A percentile compares a stretch with the other conserved stretches of the same genome.
Evolutionary conservation across 2,797 vertebrate genomes (phyloP).

Genomic region (Poeciliopsis paucimaculata): DNA sequence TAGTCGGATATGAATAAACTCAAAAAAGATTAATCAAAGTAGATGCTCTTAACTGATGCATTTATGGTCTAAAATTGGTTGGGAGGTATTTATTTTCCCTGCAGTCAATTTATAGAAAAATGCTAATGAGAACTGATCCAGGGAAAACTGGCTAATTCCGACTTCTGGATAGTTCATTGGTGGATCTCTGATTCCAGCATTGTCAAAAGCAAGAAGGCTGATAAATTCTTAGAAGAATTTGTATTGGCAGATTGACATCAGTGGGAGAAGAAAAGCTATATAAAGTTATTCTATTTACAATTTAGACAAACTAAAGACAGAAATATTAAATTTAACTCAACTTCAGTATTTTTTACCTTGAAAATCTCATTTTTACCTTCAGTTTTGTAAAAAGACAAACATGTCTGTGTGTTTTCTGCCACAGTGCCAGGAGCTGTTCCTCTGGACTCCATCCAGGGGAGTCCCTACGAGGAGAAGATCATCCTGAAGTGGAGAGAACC

Average conservation of each 20-base stretch:
- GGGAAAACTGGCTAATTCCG: neutral
- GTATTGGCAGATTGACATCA: neutral
- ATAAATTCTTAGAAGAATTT: neutral
- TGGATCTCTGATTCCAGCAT: neutral
- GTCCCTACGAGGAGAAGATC: constrained; percentile 97
- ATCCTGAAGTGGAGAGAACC: constrained; percentile 96
- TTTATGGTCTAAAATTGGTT: neutral
- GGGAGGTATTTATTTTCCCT: neutral
- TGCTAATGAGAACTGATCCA: neutral
- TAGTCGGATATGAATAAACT: neutral
- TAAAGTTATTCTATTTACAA: neutral
- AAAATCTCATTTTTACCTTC: neutral
- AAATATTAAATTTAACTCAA: neutral
- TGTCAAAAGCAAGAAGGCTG: neutral
- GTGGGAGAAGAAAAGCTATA: neutral
- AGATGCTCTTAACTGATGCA: neutral
- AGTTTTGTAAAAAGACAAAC: neutral
- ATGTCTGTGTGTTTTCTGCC: constrained; percentile 22
- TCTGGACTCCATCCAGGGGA: constrained; percentile 95
- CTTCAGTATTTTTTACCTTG: neutral
- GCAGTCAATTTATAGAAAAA: neutral
- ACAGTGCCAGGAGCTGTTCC: constrained; percentile 93
- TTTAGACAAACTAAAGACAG: neutral
- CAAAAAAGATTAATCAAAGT: neutral
- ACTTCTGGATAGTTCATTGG: neutral